phyloP scores from a whole-genome alignment of 2,797 vertebrate species.

The Ctenosaura bakeri region DNA sequence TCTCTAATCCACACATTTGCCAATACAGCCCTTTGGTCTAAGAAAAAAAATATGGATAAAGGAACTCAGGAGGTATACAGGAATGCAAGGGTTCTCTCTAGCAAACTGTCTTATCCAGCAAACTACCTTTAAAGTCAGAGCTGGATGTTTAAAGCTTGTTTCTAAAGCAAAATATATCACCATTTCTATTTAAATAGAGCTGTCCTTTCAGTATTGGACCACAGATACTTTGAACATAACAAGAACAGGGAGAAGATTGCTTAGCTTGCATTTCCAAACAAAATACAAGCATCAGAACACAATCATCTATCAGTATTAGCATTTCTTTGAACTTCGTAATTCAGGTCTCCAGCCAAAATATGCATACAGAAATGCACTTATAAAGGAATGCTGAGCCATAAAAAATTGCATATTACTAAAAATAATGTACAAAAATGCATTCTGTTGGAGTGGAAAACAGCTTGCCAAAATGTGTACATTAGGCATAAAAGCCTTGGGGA shows the following conservation, averaged over 20 bases:
- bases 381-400: neutral
- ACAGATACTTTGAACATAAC: neutral
- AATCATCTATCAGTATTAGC: neutral
- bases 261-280: neutral
- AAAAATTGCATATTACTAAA: neutral
- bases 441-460: neutral
- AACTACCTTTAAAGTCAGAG: too few relatives aligned
- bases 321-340: neutral
- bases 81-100: too few relatives aligned
- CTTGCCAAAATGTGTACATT: neutral
- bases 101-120: too few relatives aligned
- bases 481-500: neutral
- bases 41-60: too few relatives aligned
- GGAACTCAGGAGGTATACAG: too few relatives aligned
- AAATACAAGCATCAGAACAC: neutral
- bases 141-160: too few relatives aligned
- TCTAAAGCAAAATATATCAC: neutral
- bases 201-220: neutral
- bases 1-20: too few relatives aligned
- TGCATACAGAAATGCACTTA: neutral
- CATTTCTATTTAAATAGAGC: neutral
- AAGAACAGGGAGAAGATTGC: neutral
- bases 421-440: neutral
- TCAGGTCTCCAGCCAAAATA: neutral
- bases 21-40: too few relatives aligned